These are phyloP conservation scores for Oryzias curvinotus DNA, from an alignment of 2,113 vertebrate genomes.

Conservation along the genomic window DNA sequence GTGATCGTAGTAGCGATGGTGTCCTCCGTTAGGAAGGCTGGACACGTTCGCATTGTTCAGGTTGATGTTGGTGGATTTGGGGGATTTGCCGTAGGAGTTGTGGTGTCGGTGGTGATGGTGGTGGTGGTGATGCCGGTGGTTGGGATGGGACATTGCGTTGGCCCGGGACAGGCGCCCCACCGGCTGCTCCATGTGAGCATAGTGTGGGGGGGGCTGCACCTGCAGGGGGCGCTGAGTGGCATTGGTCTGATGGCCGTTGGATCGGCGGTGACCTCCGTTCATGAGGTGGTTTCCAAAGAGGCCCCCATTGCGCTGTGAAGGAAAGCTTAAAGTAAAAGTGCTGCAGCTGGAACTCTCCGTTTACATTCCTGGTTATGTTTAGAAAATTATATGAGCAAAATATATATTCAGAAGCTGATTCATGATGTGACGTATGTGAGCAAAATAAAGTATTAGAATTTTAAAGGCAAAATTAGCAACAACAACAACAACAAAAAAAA, in stretches of 20 bases:
- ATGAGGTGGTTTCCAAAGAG: constrained; percentile 96
- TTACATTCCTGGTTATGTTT: constrained; percentile 35
- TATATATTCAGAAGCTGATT: constrained; percentile 67
- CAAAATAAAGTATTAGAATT: constrained; percentile 55
- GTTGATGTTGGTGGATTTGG: constrained; percentile 97
- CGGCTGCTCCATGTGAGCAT: constrained; percentile 87
- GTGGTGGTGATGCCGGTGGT: constrained; percentile 86
- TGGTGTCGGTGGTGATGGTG: constrained; percentile 87
- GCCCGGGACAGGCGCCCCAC: constrained; percentile 83
- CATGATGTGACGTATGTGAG: constrained; percentile 67
- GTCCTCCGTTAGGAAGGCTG: constrained; percentile 88
- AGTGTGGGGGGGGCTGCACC: constrained; percentile 91
- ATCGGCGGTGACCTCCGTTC: constrained; percentile 88
- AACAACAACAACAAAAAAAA: constrained; percentile 46
- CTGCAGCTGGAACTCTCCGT: neutral
- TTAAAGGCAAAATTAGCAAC: constrained; percentile 54
- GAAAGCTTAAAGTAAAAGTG: constrained; percentile 65
- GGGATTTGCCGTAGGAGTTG: constrained; percentile 89
- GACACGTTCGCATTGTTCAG: constrained; percentile 98
- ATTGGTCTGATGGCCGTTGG: constrained; percentile 92
- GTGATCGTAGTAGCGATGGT: constrained; percentile 83
- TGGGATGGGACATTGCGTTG: constrained; percentile 89
- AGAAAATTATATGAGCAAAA: constrained; percentile 64
- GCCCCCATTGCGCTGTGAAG: constrained; percentile 92
- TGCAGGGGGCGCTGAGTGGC: constrained; percentile 96